Base-by-base conservation (phyloP, 2,113 vertebrate species). In the Halcyon malimbica region DNA sequence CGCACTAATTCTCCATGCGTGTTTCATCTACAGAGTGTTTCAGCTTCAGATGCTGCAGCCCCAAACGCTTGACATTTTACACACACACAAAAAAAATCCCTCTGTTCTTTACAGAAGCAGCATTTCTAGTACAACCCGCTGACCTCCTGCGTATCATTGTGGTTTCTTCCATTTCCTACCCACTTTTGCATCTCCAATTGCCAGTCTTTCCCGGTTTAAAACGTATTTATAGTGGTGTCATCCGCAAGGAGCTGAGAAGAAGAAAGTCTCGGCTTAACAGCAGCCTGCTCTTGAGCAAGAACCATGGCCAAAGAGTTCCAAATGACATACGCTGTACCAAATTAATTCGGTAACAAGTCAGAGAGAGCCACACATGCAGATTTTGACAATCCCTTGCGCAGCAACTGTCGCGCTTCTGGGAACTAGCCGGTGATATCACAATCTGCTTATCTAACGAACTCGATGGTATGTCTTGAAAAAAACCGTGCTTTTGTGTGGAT, bases 1-100 rank as follows among this genome's bases (percentile, higher is more conserved):
- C 5, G 1, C 35, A 2, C 8, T 24, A 16, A 63, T 13, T 54
- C 64, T 75, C 76, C 56, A 17, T 0, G 0, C 59, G 41, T 1
- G 0, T 56, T 92, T 93, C 41, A 83, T 59, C 71, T 64, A 73
- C 65, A 54, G 28, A 37, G 17, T 4, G 5, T 59, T 88, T 86
- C 79, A 70, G n/a, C 76, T 88, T 93, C 75, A 56, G 82, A 37
- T 6, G 18, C 79, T 60, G 70, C 75, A 86, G 90, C 51, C 60
- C 70, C 64, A 83, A 81, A 74, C 18, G 42, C 51, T 35, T 31
- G 33, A 73, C 17, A 15, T 70, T 67, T 83, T 70, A 77, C 48
- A 78, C 69, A 14, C 13, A 53, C 41, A 79, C 29, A 56, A 16
- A 14, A 53, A 64, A 73, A 29, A 54, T 59, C 12, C 24, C 33